Base-by-base conservation (phyloP, 2,797 vertebrate species). In the Meriones psammophilus region DNA sequence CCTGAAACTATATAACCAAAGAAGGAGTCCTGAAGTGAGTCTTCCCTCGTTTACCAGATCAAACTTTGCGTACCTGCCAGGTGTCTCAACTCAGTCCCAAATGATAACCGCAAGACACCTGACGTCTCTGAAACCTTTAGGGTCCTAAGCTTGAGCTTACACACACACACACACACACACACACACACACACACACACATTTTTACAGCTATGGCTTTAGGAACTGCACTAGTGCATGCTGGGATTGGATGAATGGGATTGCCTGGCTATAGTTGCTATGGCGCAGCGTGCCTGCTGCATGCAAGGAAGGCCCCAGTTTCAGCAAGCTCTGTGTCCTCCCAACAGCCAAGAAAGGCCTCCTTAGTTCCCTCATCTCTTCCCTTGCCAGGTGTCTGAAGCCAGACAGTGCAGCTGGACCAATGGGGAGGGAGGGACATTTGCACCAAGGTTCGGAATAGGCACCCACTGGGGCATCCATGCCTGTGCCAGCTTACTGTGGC, bases 61-160 rank as follows among this genome's bases (percentile, higher is more conserved):
- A 56, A 28, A 58, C 81, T 78, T 56, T 39, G 9, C 64, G 77
- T 6, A 73, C 36, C 89, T 56, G 33, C 76, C 76, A 83, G 73
- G 62, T 50, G 69, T 73, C 24, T 50, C 20, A 22, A 88, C n/a
- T 87, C 77, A 9, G n/a, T 30, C 80, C 1, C 71, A 66, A 73
- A 85, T 71, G 69, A 93, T 28, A 92, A 89, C 71, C 66, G 28
- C 80, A 78, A 18, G 39, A 79, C 36, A 83, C 78, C 76, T 85
- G 88, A 68, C 20, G 20, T 54, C 28, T 54, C 60, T 1, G 46
- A n/a, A 86, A 69, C 6, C 46, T n/a, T n/a, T 69, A 69, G 64
- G 20, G 14, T 54, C 20, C 30, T 9, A 64, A 24, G 79, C 3
- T 68, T 85, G 83, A 50, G 28, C 10, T 33, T 84, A 50, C 50